Evolutionary conservation across 2,888 invertebrate genomes (phyloP).

Genomic region (Catocala fraxini): DNA sequence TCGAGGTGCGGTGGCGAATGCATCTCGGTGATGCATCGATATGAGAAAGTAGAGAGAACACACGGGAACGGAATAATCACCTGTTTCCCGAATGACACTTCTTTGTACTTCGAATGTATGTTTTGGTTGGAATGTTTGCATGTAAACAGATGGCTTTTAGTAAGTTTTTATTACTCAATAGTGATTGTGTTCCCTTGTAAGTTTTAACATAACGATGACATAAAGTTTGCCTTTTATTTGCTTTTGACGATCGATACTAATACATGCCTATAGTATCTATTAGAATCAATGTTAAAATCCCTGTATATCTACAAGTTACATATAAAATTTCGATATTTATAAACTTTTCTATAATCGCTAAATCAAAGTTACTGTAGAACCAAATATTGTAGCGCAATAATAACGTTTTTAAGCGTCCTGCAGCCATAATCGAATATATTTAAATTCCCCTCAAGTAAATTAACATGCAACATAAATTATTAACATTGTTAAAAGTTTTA

Average conservation of each 20-base stretch:
- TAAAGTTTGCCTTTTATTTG: no score
- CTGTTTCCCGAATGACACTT: conserved; percentile 59
- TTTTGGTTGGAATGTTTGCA: not conserved
- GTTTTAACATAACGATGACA: not conserved
- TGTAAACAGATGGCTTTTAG: conserved; percentile 38
- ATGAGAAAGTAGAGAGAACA: conserved; percentile 69
- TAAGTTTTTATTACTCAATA: conserved; percentile 35
- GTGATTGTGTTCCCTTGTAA: conserved; percentile 27
- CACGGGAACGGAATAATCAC: conserved; percentile 74
- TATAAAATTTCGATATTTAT: no score
- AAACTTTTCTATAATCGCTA: no score
- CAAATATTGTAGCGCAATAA: conserved; percentile 3
- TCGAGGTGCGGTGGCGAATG: conserved; percentile 67
- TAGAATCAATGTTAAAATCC: no score
- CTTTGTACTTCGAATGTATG: conserved; percentile 31
- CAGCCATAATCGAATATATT: conserved; percentile 23
- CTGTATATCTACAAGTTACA: no score
- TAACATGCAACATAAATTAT: conserved; percentile 24
- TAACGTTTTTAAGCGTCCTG: not conserved
- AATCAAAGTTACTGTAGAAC: not conserved
- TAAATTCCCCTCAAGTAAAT: conserved; percentile 27
- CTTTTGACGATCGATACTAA: no score
- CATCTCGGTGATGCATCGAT: conserved; percentile 77
- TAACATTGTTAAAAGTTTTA: conserved; percentile 35
- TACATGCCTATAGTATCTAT: no score